A percentile compares a stretch with the other conserved stretches of the same genome.
Evolutionary conservation across 2,888 invertebrate genomes (phyloP).

Genomic region (Tenthredo mesomela): DNA sequence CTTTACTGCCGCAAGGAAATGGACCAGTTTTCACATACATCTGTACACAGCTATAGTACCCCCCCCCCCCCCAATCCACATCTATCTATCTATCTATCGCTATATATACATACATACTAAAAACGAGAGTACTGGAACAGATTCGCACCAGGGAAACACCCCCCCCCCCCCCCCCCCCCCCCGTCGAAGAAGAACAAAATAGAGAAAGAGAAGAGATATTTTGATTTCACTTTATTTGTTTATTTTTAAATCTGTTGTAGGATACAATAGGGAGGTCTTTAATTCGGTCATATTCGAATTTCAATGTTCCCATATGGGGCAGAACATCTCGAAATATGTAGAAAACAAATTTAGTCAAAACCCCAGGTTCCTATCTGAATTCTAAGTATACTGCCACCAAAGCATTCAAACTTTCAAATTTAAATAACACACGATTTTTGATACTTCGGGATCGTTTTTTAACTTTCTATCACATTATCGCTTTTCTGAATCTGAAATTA

Average conservation of each 20-base stretch:
- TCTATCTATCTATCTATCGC: background rate
- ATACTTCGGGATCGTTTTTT: too few relatives aligned
- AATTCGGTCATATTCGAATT: too few relatives aligned
- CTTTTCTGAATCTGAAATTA: too few relatives aligned
- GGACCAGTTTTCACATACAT: conserved; percentile 33
- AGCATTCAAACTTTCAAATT: too few relatives aligned
- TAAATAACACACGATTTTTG: too few relatives aligned
- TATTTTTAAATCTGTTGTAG: background rate
- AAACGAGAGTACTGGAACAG: conserved; percentile 21
- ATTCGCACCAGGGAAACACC: background rate
- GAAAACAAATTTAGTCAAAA: too few relatives aligned
- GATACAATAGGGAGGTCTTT: too few relatives aligned
- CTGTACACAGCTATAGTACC: background rate
- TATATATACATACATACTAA: background rate
- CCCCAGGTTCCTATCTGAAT: too few relatives aligned
- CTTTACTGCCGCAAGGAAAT: conserved; percentile 56
- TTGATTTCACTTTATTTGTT: background rate
- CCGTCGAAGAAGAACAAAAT: background rate
- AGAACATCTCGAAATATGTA: too few relatives aligned
- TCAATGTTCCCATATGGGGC: too few relatives aligned
- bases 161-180: background rate
- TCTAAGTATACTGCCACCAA: too few relatives aligned
- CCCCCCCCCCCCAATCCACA: background rate
- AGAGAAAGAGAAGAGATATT: background rate
- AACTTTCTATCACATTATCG: too few relatives aligned